These are phyloP conservation scores for Toxotes jaculatrix DNA, from an alignment of 2,113 vertebrate species.

Conservation along the genomic window DNA sequence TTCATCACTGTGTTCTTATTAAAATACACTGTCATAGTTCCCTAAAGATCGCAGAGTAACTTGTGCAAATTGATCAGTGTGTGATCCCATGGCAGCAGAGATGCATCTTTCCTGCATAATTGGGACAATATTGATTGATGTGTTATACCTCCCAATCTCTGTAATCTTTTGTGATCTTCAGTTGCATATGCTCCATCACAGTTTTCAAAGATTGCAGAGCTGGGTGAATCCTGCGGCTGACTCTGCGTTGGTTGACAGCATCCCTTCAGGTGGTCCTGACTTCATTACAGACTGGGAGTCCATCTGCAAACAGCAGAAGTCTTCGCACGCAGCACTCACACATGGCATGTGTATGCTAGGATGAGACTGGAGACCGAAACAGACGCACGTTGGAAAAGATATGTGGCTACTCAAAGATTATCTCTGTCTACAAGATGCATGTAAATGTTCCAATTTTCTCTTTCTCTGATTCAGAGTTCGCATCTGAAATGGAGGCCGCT, in stretches of 20 bases:
- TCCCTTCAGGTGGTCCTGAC: conserved; percentile 59
- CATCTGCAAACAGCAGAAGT: conserved; percentile 57
- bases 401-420: conserved; percentile 40
- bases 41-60: conserved; percentile 38
- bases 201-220: conserved; percentile 42
- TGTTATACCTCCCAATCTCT: conserved; percentile 28
- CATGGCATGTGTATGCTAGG: background rate
- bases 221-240: conserved; percentile 33
- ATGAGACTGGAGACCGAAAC: conserved; percentile 44
- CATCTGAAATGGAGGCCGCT: conserved; percentile 52
- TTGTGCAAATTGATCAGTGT: conserved; percentile 35
- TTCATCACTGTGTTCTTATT: conserved; percentile 10
- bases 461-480: conserved; percentile 37
- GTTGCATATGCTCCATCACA: conserved; percentile 27
- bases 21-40: conserved; percentile 9
- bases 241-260: conserved; percentile 35
- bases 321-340: conserved; percentile 8
- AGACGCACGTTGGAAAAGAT: conserved; percentile 5
- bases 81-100: conserved; percentile 33
- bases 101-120: conserved; percentile 54
- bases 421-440: conserved; percentile 51
- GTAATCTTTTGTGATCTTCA: conserved; percentile 54
- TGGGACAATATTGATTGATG: conserved; percentile 60
- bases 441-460: conserved; percentile 63
- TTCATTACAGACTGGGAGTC: conserved; percentile 64